Evolutionary conservation across 1,140 invertebrate species (phyloP), one percentile per base, ranked within the genome.

Genomic region (Vanessa atalanta): DNA sequence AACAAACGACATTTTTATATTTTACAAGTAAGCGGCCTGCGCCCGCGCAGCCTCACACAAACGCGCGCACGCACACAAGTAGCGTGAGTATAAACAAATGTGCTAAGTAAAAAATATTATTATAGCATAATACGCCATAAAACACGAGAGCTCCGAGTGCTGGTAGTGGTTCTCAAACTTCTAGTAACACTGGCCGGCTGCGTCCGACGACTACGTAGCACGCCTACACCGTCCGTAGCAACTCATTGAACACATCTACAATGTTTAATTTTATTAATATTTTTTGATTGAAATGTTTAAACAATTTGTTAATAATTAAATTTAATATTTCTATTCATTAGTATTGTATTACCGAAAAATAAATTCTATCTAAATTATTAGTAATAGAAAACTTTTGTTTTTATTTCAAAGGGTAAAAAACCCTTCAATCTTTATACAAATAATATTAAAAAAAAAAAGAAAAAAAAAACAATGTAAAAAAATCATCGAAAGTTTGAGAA

Each of bases 31-130:
- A 84, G 79, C 81, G 79, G 72, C 64, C 67, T 69, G 73, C 79
- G 71, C 77, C 64, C 70, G 68, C 79, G 73, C 79, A 75, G 31
- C 7, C 55, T 53, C 70, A 79, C 80, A 72, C 68, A 51, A 6
- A 73, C 80, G 76, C 73, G 65, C 72, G 70, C 83, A 78, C 79
- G 73, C 80, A 77, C 75, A 79, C 72, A 60, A 65, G 47, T 75
- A 76, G 14, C 20, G 77, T 79, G 77, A 77, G 79, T 85, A 83
- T 86, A 89, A 87, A 88, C 86, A 87, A 88, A 90, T 86, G 90
- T 90, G 90, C 88, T 90, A 92, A 92, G 90, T 92, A 92, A 92
- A 92, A 91, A 90, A 92, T 90, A 90, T 92, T 90, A 92, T 92
- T 90, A 90, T 90, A 87, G 83, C 83, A 90, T 90, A 92, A 90